Evolutionary conservation across 2,797 vertebrate genomes (phyloP), one percentile per base, ranked within the genome.

Genomic region (Muscicapa comitata): DNA sequence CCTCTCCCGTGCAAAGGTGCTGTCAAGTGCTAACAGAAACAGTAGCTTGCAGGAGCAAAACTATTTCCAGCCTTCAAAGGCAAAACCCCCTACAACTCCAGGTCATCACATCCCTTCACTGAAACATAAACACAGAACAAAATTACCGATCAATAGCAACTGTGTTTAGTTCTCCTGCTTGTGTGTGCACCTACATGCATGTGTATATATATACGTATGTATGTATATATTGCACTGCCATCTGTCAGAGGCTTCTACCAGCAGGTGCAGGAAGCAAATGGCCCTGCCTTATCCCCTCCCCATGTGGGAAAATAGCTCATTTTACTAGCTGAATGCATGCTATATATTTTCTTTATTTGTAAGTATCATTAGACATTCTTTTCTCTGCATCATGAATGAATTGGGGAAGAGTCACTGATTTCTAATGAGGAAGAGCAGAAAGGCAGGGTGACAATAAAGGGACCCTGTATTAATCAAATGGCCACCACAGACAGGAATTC

Each of bases 311-410:
- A 93, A 94, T 1, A 82, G 71, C 43, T 80, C 68, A 31, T 95
- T 90, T 82, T 68, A 88, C 65, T 10, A 79, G 57, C 58, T 86
- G 65, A 95, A 88, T 78, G 53, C 6, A 3, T 62, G 61, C 58
- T 48, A 40, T 55, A 4, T 53, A 31, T 90, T 88, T 87, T 59
- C 75, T 88, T 88, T 86, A 86, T 80, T 67, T 75, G 9, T 10
- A 40, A 40, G 66, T 76, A 88, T 77, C 68, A 93, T 74, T 93
- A 96, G 74, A n/a, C 71, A 93, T 89, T 95, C 96, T 94, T 88
- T 95, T 92, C 67, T 86, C 73, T 1, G 0, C 14, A 65, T 25
- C 67, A 57, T 76, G 78, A 96, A 94, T 71, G 57, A 86, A 90
- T 8, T 68, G 51, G 43, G 47, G 38, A 94, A 94, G 85, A 95